A percentile compares a stretch with the other conserved stretches of the same genome.
These are phyloP conservation scores for Holocentrus rufus DNA, from an alignment of 2,797 vertebrate species.

Conservation along the genomic window DNA sequence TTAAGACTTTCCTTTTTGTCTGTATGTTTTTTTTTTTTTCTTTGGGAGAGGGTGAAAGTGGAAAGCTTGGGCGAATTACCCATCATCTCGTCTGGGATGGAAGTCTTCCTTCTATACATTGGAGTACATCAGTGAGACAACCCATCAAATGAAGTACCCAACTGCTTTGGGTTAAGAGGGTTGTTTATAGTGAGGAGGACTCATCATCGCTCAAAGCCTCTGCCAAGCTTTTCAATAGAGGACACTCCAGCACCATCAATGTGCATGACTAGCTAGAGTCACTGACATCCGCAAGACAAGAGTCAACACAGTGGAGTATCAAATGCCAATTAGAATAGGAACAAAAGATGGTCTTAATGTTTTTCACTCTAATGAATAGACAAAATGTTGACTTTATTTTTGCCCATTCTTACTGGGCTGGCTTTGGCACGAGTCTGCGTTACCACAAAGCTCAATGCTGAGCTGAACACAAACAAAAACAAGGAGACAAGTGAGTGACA, in stretches of 20 bases:
- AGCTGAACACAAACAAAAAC: slow-evolving; percentile 71
- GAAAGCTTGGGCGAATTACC: slow-evolving; percentile 50
- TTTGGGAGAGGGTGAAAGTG: slow-evolving; percentile 31
- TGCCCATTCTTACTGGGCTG: slow-evolving; percentile 61
- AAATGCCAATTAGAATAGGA: slow-evolving; percentile 67
- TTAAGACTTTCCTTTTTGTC: slow-evolving; percentile 62
- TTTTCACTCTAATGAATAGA: slow-evolving; percentile 65
- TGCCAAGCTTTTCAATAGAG: slow-evolving; percentile 67
- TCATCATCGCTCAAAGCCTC: slow-evolving; percentile 55
- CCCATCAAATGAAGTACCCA: slow-evolving; percentile 60
- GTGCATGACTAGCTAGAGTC: slow-evolving; percentile 60
- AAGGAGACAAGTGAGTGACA: slow-evolving; percentile 69
- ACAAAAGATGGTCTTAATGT: slow-evolving; percentile 63
- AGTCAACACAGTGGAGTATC: slow-evolving; percentile 55
- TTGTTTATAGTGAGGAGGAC: slow-evolving; percentile 65
- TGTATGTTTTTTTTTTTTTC: slow-evolving; percentile 37
- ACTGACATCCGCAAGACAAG: slow-evolving; percentile 51
- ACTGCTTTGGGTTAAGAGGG: slow-evolving; percentile 68
- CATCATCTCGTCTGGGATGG: slow-evolving; percentile 48
- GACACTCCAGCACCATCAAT: slow-evolving; percentile 46
- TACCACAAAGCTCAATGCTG: slow-evolving; percentile 67
- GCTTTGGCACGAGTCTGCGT: slow-evolving; percentile 52
- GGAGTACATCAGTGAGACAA: slow-evolving; percentile 62
- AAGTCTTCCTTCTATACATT: slow-evolving; percentile 52
- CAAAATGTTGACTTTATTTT: slow-evolving; percentile 65